Conservation (phyloP, 1,140 invertebrate genomes). For the Trichonephila clavipes region DNA sequence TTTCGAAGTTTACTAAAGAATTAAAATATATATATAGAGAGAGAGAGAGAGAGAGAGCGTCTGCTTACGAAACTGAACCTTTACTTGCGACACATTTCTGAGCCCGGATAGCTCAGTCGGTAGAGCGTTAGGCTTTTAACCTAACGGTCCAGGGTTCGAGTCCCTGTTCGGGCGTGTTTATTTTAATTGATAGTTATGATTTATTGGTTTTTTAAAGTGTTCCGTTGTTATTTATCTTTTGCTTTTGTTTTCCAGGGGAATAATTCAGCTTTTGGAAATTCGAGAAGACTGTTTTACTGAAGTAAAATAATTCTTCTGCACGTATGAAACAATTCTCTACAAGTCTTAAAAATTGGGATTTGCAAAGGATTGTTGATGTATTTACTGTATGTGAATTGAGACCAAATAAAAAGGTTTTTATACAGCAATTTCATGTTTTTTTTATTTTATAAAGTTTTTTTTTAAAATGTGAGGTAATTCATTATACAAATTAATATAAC, state of each 20-base stretch:
- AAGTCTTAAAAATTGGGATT: neutral
- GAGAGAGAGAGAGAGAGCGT: too few relatives aligned
- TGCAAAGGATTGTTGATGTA: conserved; percentile 36
- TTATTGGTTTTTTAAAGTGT: neutral
- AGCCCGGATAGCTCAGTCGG: conserved; percentile 77
- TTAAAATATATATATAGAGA: too few relatives aligned
- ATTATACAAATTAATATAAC: too few relatives aligned
- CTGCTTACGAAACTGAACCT: neutral
- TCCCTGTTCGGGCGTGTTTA: conserved; percentile 74
- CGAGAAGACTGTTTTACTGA: neutral
- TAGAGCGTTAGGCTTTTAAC: conserved; percentile 77
- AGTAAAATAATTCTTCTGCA: neutral
- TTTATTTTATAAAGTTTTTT: too few relatives aligned
- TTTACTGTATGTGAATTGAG: conserved; percentile 46
- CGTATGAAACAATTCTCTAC: conserved; percentile 41
- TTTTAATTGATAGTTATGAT: neutral
- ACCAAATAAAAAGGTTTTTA: conserved; percentile 33
- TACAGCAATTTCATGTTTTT: neutral
- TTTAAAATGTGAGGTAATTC: too few relatives aligned
- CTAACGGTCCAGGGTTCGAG: conserved; percentile 77
- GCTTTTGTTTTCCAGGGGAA: neutral
- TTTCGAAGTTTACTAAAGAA: neutral
- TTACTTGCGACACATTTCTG: rapidly evolving
- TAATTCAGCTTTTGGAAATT: too few relatives aligned
- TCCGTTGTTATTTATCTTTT: too few relatives aligned